phyloP scores from a whole-genome alignment of 1,140 invertebrate genomes.

The Anagrus nilaparvatae region DNA sequence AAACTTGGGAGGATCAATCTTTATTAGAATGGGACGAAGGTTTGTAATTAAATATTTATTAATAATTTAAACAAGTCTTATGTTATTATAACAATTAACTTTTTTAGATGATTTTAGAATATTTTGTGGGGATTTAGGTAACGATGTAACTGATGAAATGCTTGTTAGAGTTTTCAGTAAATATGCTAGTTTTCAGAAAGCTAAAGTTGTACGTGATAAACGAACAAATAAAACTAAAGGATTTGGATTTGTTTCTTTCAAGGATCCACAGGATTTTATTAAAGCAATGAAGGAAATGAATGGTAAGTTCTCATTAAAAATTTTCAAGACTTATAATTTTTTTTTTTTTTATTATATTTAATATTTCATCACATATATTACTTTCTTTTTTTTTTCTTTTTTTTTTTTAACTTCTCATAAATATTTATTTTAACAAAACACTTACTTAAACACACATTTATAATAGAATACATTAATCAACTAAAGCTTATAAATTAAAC shows the following conservation, averaged over 20 bases:
- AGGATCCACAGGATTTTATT: constrained; percentile 95
- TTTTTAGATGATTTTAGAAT: constrained; percentile 87
- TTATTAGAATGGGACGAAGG: constrained; percentile 85
- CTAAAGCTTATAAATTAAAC: too few species aligned
- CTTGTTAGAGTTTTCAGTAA: constrained; percentile 88
- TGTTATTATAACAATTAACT: constrained; percentile 5
- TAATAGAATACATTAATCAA: too few species aligned
- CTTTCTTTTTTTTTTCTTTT: neutral
- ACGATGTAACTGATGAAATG: constrained; percentile 97
- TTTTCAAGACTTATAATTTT: too few species aligned
- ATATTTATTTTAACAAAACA: too few species aligned
- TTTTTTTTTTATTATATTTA: too few species aligned
- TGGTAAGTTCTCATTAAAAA: constrained; percentile 46
- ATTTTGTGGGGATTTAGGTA: constrained; percentile 98
- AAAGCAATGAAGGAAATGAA: constrained; percentile 98
- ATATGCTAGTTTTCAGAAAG: constrained; percentile 88
- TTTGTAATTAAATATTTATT: constrained; percentile 27
- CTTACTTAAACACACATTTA: too few species aligned
- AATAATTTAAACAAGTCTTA: neutral
- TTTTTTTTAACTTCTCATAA: too few species aligned
- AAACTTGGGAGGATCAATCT: constrained; percentile 88
- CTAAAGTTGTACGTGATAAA: constrained; percentile 93
- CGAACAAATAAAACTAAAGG: constrained; percentile 97
- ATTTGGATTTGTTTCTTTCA: constrained; percentile 98
- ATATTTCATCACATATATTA: too few species aligned